Percentiles rank a stretch among this genome's conserved stretches.
Conservation (phyloP, 1,140 invertebrate genomes). For the Nasonia longicornis region DNA sequence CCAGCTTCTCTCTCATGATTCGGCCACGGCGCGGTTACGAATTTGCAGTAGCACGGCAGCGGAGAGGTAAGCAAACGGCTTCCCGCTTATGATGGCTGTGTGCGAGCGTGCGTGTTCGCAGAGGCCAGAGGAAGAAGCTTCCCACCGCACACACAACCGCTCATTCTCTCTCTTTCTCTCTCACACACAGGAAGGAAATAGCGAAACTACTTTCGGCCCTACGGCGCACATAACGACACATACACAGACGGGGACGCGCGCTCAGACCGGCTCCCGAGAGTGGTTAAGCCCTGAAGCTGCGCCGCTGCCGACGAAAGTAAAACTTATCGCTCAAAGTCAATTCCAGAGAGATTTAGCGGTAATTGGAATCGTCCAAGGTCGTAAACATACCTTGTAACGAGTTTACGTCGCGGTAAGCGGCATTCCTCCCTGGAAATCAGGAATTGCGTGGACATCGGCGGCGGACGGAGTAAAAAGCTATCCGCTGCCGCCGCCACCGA, state of each 20-base stretch:
- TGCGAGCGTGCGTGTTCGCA: not conserved
- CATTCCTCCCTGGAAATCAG: constrained; percentile 50
- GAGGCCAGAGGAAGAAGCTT: not conserved
- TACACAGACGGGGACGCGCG: not conserved
- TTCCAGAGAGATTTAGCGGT: constrained; percentile 50
- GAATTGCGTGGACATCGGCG: constrained; percentile 39
- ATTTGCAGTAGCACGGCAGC: not conserved
- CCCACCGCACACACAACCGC: not conserved
- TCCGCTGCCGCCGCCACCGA: constrained; percentile 11
- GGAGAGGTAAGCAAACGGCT: not conserved
- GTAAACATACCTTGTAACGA: constrained; percentile 48
- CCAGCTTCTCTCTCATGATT: not conserved
- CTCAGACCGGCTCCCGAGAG: constrained; percentile 19
- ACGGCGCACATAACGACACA: constrained; percentile 26
- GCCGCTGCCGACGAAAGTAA: constrained; percentile 43
- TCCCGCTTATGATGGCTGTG: not conserved
- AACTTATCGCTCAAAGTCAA: constrained; percentile 51
- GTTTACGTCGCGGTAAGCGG: constrained; percentile 49
- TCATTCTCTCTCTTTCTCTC: not conserved
- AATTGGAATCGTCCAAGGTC: constrained; percentile 49
- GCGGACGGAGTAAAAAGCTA: constrained; percentile 32
- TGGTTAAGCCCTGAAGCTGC: constrained; percentile 33
- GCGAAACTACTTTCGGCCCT: constrained; percentile 37
- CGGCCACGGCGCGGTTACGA: not conserved
- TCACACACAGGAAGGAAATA: constrained; percentile 28